phyloP scores from a whole-genome alignment of 2,888 invertebrate genomes.

The Danaus chrysippus region DNA sequence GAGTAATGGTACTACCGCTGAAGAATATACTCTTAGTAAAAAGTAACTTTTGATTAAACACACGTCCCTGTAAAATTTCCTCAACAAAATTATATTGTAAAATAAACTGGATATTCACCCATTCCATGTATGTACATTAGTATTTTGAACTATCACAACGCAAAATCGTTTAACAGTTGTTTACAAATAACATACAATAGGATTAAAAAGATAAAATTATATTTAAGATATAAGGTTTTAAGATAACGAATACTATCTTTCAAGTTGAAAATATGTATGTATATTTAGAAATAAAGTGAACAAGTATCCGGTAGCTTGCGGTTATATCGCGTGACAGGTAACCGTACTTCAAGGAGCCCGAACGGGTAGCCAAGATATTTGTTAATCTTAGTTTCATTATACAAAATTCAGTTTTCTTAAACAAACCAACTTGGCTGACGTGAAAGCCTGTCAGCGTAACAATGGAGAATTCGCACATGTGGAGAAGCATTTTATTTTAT shows the following conservation, averaged over 20 bases:
- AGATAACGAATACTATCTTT: conserved; percentile 8
- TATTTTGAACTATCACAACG: no score
- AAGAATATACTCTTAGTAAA: no score
- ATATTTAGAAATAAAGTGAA: background rate
- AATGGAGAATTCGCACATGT: conserved; percentile 30
- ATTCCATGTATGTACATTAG: no score
- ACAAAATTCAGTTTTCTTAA: conserved; percentile 47
- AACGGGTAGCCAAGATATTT: conserved; percentile 67
- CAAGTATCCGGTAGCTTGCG: background rate
- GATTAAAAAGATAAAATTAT: no score
- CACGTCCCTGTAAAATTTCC: no score
- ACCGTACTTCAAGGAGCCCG: conserved; percentile 56
- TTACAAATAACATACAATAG: no score
- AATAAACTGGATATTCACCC: no score
- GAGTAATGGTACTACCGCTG: no score
- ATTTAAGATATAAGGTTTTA: background rate
- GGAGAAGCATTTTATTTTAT: conserved; percentile 28
- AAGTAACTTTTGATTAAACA: no score
- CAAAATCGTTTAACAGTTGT: no score
- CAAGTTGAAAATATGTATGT: no score
- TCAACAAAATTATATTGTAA: no score
- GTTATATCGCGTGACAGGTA: conserved; percentile 59
- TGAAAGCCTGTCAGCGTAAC: conserved; percentile 27
- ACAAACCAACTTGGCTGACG: conserved; percentile 24
- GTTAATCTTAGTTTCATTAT: conserved; percentile 71